Percentiles rank a stretch among this genome's conserved stretches.
Evolutionary conservation across 2,888 invertebrate genomes (phyloP).

Genomic region (Dasysyrphus albostriatus): DNA sequence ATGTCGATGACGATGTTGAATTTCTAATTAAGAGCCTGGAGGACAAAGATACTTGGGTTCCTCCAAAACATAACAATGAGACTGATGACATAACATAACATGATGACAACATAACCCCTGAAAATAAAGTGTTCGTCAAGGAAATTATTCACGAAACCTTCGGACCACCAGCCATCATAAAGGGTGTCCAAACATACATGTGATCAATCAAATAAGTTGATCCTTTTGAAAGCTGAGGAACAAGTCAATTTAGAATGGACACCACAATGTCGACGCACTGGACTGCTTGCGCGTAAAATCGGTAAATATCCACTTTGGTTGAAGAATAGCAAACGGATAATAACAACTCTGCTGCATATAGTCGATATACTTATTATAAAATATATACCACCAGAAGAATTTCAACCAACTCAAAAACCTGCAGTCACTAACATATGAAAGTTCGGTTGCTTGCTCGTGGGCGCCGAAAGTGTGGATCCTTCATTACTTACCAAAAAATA

Average conservation of each 20-base stretch:
- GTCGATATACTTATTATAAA: slow-evolving; percentile 97
- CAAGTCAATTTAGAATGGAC: slow-evolving; percentile 87
- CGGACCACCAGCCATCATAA: slow-evolving; percentile 84
- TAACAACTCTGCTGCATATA: slow-evolving; percentile 94
- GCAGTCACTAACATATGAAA: slow-evolving; percentile 82
- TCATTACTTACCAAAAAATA: slow-evolving; percentile 94
- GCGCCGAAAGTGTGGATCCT: slow-evolving; percentile 94
- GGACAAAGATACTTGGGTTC: no score
- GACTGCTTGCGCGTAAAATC: slow-evolving; percentile 95
- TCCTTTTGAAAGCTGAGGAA: slow-evolving; percentile 86
- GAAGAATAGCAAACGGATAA: slow-evolving; percentile 91
- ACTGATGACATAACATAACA: no score
- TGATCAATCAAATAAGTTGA: slow-evolving; percentile 82
- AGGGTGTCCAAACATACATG: slow-evolving; percentile 82
- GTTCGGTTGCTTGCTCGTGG: slow-evolving; percentile 91
- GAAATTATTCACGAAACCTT: slow-evolving; percentile 90
- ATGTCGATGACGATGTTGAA: no score
- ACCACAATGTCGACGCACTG: slow-evolving; percentile 88
- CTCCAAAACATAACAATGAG: no score
- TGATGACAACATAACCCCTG: slow-evolving; percentile 89
- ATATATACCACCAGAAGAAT: slow-evolving; percentile 94
- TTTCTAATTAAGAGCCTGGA: no score
- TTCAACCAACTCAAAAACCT: slow-evolving; percentile 85
- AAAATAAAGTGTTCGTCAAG: slow-evolving; percentile 92
- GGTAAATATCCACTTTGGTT: slow-evolving; percentile 96